Evolutionary conservation across 2,113 vertebrate genomes (phyloP).

Genomic region (Corapipo altera): DNA sequence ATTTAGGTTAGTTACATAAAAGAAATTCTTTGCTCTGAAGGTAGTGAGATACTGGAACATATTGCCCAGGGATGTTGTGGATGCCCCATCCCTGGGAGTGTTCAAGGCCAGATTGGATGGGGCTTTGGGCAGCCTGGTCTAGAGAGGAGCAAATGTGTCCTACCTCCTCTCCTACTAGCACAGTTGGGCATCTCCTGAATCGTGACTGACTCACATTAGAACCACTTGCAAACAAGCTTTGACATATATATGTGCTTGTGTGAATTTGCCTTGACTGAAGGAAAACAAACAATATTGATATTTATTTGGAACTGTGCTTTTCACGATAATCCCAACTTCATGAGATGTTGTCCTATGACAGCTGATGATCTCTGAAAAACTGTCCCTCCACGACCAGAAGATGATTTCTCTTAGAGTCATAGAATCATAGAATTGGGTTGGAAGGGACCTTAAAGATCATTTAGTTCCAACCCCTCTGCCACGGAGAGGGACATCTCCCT

Average conservation of each 20-base stretch:
- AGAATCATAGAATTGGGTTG: background rate
- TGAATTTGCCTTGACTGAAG: background rate
- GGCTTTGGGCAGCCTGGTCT: background rate
- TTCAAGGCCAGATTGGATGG: background rate
- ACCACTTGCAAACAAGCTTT: background rate
- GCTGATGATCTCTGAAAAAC: background rate
- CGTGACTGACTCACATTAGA: accelerated
- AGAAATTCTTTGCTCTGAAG: background rate
- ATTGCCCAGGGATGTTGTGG: background rate
- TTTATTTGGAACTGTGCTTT: background rate
- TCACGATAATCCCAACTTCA: background rate
- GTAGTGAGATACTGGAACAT: background rate
- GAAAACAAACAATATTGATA: background rate
- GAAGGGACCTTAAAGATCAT: background rate
- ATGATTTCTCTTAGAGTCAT: background rate
- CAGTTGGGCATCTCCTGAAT: background rate
- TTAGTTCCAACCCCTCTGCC: background rate
- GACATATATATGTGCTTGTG: background rate
- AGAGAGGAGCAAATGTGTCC: background rate
- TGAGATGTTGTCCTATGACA: background rate
- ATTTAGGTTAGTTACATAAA: background rate
- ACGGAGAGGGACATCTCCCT: background rate
- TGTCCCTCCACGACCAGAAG: background rate
- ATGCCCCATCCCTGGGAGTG: background rate
- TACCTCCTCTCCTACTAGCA: accelerated